Base-by-base conservation (phyloP, 1,140 invertebrate species). In the Dermatophagoides farinae region DNA sequence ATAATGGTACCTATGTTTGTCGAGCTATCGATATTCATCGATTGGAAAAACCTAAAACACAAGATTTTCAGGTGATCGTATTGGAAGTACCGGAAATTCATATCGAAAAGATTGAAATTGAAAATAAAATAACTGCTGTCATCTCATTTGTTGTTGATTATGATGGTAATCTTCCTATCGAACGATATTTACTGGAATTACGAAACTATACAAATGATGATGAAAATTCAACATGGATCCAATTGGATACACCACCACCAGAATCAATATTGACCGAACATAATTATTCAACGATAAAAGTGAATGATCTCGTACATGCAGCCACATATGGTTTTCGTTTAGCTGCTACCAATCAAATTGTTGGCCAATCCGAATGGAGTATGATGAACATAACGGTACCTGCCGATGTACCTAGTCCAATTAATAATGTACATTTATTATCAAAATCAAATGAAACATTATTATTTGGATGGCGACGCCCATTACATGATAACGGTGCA, bases 401-500 rank as follows among this genome's bases (percentile, higher is more conserved):
- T 43, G 43, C 67, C 37, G 65, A 66, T 61, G 63, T 68, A 31
- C 67, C 67, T 16, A 58, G 65, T 12, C 62, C 61, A 46, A 64
- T 68, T 12, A 62, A 60, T n/a, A 60, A 66, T 53, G 63, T 68
- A 18, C 67, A 68, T 59, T 57, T 68, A 44, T 57, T 68, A 44
- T 59, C 67, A 1, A 64, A 64, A 37, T 68, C 66, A n/a, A 68
- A 68, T 53, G 64, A 67, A 49, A 67, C 67, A 4, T 50, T 68
- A 20, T 60, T 68, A 43, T 64, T 68, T 43, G 67, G 66, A 12
- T 68, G 67, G 67, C 52, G 64, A 12, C 39, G 64, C 18, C 67
- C 67, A 11, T 38, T 43, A 9, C 60, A 65, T 23, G 66, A 68
- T 58, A 68, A 68, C 22, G 67, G 67, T 6, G 65, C 65, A 1